phyloP scores from a whole-genome alignment of 2,797 vertebrate species.

The Potorous gilbertii region DNA sequence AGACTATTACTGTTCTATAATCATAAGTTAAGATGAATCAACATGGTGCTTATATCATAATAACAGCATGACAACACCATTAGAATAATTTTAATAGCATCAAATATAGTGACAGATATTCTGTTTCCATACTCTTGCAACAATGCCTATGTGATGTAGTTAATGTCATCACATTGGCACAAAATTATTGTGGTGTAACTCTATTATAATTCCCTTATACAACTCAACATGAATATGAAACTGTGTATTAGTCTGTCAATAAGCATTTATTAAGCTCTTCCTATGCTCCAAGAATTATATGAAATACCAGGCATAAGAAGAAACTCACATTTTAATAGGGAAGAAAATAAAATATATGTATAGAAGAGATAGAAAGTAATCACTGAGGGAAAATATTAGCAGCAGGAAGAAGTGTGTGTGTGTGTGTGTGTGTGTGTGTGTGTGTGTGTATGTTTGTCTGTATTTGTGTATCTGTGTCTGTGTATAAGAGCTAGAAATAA shows the following conservation, averaged over 20 bases:
- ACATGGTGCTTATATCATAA: neutral
- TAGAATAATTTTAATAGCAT: neutral
- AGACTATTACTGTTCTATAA: neutral
- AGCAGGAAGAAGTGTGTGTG: neutral
- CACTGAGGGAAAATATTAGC: neutral
- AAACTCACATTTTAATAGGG: neutral
- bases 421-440: neutral
- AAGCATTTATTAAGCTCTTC: neutral
- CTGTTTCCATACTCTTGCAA: neutral
- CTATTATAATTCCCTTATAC: slow-evolving; percentile 16
- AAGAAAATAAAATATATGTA: neutral
- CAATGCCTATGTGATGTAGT: neutral
- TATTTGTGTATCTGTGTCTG: neutral
- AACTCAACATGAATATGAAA: slow-evolving; percentile 14
- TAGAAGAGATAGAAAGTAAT: neutral
- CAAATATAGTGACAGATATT: neutral
- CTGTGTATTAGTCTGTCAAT: neutral
- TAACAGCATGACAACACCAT: neutral
- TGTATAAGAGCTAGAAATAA: neutral
- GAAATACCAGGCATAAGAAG: neutral
- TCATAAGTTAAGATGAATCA: neutral
- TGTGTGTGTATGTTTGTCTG: neutral
- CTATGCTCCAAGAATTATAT: neutral
- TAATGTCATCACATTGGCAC: neutral
- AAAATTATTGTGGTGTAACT: slow-evolving; percentile 40